These are phyloP conservation scores for Miichthys miiuy DNA, from an alignment of 2,797 vertebrate species.

Conservation along the genomic window DNA sequence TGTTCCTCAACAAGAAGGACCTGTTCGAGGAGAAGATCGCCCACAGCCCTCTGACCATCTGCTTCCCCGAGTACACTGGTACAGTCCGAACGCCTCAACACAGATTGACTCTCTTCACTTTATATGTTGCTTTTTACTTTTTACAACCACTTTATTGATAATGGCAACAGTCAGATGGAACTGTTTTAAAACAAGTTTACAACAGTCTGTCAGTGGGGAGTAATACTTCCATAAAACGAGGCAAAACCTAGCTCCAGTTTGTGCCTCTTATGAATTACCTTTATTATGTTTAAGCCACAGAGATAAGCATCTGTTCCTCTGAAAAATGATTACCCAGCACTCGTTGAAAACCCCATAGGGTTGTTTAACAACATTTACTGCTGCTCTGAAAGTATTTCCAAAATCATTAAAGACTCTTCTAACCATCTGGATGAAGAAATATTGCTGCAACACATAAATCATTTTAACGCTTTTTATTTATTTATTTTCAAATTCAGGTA, in stretches of 20 bases:
- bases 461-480: neutral
- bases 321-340: neutral
- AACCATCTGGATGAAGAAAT: neutral
- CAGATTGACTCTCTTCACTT: neutral
- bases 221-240: neutral
- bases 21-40: conserved; percentile 98
- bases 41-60: conserved; percentile 95
- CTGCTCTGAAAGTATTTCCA: neutral
- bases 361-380: neutral
- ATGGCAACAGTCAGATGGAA: neutral
- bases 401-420: neutral
- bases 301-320: conserved; percentile 2
- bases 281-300: neutral
- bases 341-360: neutral
- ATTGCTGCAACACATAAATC: neutral
- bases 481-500: neutral
- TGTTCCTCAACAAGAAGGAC: conserved; percentile 99
- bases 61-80: conserved; percentile 98
- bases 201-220: neutral
- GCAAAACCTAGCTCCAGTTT: neutral
- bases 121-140: neutral
- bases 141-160: neutral
- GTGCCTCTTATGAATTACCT: neutral
- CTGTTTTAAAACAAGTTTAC: neutral
- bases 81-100: conserved; percentile 27